Evolutionary conservation across 2,113 vertebrate genomes (phyloP).

Genomic region (Phaetusa simplex): DNA sequence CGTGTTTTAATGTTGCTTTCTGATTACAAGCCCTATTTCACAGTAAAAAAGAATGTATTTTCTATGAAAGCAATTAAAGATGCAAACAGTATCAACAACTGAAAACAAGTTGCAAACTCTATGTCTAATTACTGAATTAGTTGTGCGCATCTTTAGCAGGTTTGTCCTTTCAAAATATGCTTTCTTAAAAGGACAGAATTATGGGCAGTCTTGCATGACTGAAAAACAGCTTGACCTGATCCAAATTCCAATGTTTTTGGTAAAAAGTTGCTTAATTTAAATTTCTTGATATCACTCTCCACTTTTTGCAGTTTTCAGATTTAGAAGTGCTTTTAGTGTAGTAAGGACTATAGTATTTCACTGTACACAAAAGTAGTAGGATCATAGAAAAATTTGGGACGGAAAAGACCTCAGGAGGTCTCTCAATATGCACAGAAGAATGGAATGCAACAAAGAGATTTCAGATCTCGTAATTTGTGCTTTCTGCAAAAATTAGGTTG

Average conservation of each 20-base stretch:
- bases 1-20: background rate
- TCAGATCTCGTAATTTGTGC: conserved; percentile 71
- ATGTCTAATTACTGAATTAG: background rate
- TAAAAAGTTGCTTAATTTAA: background rate
- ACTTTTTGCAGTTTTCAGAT: background rate
- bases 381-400: background rate
- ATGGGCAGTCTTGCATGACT: conserved; percentile 3
- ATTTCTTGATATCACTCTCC: background rate
- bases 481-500: conserved; percentile 50
- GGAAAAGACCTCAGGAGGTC: background rate
- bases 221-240: background rate
- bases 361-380: background rate
- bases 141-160: background rate
- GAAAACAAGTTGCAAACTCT: background rate
- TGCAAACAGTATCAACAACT: background rate
- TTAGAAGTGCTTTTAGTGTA: background rate
- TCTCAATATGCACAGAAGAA: background rate
- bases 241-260: background rate
- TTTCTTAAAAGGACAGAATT: conserved; percentile 4
- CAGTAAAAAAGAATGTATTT: background rate
- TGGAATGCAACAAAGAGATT: conserved; percentile 73
- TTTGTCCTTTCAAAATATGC: background rate
- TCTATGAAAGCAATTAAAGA: background rate
- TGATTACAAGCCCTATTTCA: background rate
- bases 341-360: background rate